Evolutionary conservation across 1,140 invertebrate species (phyloP).

Genomic region (Adoxophyes honmai): DNA sequence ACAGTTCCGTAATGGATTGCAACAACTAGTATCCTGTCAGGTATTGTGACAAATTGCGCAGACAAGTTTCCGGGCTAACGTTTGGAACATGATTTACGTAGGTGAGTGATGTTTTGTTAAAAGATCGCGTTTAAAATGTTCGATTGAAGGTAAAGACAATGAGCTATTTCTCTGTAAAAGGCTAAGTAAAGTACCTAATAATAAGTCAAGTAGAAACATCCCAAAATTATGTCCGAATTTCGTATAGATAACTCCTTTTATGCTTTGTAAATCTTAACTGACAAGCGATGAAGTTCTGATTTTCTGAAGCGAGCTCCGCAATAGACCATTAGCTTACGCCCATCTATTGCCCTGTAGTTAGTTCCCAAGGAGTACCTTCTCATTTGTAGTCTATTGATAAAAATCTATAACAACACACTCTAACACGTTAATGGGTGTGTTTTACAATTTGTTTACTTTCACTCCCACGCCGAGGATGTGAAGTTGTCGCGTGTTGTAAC

Average conservation of each 20-base stretch:
- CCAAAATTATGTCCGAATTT: too few species aligned
- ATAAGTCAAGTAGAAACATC: too few species aligned
- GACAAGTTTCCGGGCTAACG: conserved; percentile 4
- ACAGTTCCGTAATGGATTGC: conserved; percentile 59
- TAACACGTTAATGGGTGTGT: conserved; percentile 28
- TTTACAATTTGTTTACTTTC: conserved; percentile 63
- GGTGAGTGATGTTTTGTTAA: neutral
- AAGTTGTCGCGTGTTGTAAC: conserved; percentile 27
- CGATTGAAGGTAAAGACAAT: too few species aligned
- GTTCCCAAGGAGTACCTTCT: neutral
- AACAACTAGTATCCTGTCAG: conserved; percentile 49
- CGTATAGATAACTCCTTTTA: too few species aligned
- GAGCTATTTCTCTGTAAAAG: too few species aligned
- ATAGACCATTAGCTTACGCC: neutral
- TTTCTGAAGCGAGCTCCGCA: too few species aligned
- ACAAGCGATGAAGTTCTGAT: too few species aligned
- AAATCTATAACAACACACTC: neutral
- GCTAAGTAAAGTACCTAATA: too few species aligned
- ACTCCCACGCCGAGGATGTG: conserved; percentile 34
- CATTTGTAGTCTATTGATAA: neutral
- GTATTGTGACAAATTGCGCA: conserved; percentile 28
- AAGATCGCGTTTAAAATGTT: too few species aligned
- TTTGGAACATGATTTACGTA: conserved; percentile 3
- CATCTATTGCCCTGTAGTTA: too few species aligned
- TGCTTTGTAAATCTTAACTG: too few species aligned